Evolutionary conservation across 2,888 invertebrate species (phyloP), one percentile per base, ranked within the genome.

Genomic region (Nezara viridula): DNA sequence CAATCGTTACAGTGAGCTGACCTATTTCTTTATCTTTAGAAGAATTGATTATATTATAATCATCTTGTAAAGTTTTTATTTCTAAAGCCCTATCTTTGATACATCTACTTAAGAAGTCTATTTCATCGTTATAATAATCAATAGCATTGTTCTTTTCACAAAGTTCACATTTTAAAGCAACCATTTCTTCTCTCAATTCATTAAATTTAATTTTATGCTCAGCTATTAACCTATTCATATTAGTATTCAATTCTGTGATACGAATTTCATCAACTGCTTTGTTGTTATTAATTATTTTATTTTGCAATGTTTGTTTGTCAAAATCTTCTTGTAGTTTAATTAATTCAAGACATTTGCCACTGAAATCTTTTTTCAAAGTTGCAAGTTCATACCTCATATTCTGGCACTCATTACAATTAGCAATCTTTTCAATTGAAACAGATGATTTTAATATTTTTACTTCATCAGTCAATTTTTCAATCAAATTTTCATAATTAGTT

Each of bases 41-140:
- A 32, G 27, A 27, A 24, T 85, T 88, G 81, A 85, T 88, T 88
- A 73, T 89, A 89, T 86, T 90, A 73, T 86, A 90, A 44, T 77
- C 89, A 40, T 47, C 49, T 86, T 89, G 73, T 40, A 89, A 21
- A 16, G 16, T 32, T 66, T 89, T 60, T 24, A 86, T 47, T 73
- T 89, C 89, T 12, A 19, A 32, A 24, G n/a, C 86, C 37, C 86
- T 77, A 60, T 86, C 77, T 40, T 66, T 47, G 10, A 89, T 52
- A 86, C 66, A 89, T 37, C 27, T 86, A 66, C n/a, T 86, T 73
- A 89, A 32, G 27, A 89, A 86, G 55, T 86, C 73, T 32, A 40
- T 49, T 50, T 89, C 89, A 40, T 86, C 89, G 37, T 86, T 86
- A 37, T 44, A 86, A 47, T 85, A 52, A 37, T 89, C 86, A 24